Percentiles rank a stretch among this genome's conserved stretches.
These are phyloP conservation scores for Ciconia boyciana DNA, from an alignment of 2,113 vertebrate genomes.

Conservation along the genomic window DNA sequence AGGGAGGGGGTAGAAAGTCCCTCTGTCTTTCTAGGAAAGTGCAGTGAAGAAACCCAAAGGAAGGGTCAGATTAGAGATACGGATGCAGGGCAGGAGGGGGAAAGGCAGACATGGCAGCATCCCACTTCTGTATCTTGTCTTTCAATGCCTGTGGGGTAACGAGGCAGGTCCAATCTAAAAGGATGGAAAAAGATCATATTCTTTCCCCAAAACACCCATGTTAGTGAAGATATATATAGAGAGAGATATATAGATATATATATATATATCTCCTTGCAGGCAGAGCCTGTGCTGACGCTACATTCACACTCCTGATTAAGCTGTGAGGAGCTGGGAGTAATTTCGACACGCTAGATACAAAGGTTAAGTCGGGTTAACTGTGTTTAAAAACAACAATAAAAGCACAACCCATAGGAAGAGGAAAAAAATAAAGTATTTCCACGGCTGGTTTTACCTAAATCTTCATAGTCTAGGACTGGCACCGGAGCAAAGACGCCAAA, in stretches of 20 bases:
- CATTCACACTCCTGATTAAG: background rate
- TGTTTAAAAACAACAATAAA: background rate
- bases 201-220: background rate
- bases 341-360: background rate
- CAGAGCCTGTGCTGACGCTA: background rate
- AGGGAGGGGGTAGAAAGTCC: background rate
- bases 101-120: background rate
- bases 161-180: background rate
- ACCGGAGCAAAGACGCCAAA: background rate
- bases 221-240: background rate
- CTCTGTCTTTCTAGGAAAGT: background rate
- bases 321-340: background rate
- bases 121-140: background rate
- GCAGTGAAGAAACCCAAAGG: background rate
- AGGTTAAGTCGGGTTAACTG: background rate
- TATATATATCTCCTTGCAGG: background rate
- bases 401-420: background rate
- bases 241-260: too few species aligned
- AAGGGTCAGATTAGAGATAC: background rate
- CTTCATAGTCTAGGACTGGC: background rate
- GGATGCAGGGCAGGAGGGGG: accelerated
- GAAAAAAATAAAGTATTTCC: background rate
- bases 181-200: background rate
- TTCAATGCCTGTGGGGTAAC: background rate
- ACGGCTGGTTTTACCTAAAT: background rate